Conservation (phyloP, 2,888 invertebrate species). For the Pyrrhia umbra region DNA sequence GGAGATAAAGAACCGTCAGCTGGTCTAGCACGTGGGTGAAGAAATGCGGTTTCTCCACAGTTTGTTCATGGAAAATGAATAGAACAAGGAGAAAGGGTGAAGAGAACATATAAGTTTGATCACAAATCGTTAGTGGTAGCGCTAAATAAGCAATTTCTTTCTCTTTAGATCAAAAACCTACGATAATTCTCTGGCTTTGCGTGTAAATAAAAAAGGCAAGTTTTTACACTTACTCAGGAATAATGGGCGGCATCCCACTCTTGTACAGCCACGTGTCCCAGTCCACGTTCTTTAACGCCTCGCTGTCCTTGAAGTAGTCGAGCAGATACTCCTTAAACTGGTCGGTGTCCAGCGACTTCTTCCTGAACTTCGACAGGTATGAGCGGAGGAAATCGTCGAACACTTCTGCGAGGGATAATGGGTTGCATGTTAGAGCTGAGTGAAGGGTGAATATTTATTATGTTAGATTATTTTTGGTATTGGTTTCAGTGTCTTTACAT, state of each 20-base stretch:
- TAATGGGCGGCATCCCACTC: conserved; percentile 97
- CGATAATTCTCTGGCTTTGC: too few relatives aligned
- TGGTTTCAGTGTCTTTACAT: too few relatives aligned
- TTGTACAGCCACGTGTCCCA: conserved; percentile 96
- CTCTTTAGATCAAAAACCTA: too few relatives aligned
- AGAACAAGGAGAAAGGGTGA: too few relatives aligned
- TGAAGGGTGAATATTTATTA: not conserved
- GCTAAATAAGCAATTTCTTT: too few relatives aligned
- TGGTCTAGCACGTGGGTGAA: too few relatives aligned
- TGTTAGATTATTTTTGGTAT: too few relatives aligned
- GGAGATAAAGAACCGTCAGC: too few relatives aligned
- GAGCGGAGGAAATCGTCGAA: conserved; percentile 96
- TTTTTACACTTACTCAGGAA: conserved; percentile 92
- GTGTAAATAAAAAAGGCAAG: not conserved
- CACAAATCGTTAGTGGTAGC: too few relatives aligned
- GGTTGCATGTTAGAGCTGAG: not conserved
- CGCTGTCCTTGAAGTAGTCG: conserved; percentile 92
- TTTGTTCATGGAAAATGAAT: too few relatives aligned
- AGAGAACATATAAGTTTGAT: too few relatives aligned
- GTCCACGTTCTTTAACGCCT: conserved; percentile 91
- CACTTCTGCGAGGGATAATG: conserved; percentile 67
- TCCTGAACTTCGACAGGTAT: conserved; percentile 95
- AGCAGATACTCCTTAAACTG: conserved; percentile 94
- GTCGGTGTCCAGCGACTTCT: conserved; percentile 95
- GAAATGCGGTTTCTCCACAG: too few relatives aligned